Base-by-base conservation (phyloP, 2,888 invertebrate species). In the Plagiodera versicolora region DNA sequence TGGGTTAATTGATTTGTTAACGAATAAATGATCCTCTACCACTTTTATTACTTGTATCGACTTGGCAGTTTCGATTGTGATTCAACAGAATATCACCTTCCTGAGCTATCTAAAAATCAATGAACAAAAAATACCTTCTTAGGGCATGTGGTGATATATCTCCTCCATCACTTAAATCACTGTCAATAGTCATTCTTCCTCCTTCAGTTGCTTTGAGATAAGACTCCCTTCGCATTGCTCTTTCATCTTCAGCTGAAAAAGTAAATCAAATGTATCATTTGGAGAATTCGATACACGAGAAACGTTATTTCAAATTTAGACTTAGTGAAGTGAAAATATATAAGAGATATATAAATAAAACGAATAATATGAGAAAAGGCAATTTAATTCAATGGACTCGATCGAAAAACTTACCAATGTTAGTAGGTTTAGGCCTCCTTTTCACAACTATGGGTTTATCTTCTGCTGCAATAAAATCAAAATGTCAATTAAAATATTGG, bases 171-270 rank as follows among this genome's bases (percentile, higher is more conserved):
- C 85, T 85, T 51, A 84, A 75, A 70, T 89, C 89, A 74, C 88
- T 88, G 75, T 92, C 91, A 67, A 89, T 82, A 72, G 88, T 87
- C 80, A 89, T 84, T 63, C 89, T 83, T 74, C 90, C 90, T 64
- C 89, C 90, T 85, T 91, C 92, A 9, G 95, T 96, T 46, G 96
- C 96, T 82, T 94, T 94, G 69, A 96, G 83, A 82, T 97, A 97
- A n/a, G 95, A 96, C 69, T 94, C 93, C 71, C 96, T 85, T 70
- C 96, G 86, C 81, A 91, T 92, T 19, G 90, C 88, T 67, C 93
- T 87, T 74, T 94, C 94, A 77, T 95, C 95, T 77, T 92, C 92
- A 79, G 84, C 87, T 85, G 78, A 66, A 78, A 81, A 72, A 70
- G 24, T 24, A 3, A 24, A 24, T 6, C 6, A 5, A 24, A 24